Percentiles rank a stretch among this genome's conserved stretches.
These are phyloP conservation scores for Uria aalge DNA, from an alignment of 2,113 vertebrate species.

Conservation along the genomic window DNA sequence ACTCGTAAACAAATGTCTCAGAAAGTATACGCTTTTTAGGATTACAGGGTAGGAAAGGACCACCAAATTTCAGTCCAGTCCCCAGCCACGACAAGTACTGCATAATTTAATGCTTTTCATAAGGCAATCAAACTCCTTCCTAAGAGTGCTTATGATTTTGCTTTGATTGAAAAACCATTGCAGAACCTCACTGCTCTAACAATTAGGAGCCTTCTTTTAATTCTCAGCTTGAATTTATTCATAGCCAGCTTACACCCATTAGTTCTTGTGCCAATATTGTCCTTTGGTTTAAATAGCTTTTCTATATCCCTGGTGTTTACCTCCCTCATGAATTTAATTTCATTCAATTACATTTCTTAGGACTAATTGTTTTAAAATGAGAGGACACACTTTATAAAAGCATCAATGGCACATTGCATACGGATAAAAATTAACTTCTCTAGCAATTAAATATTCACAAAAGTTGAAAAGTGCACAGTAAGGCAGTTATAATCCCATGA, in stretches of 20 bases:
- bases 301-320: slow-evolving; percentile 21
- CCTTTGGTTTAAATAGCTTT: slow-evolving; percentile 40
- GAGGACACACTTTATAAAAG: slow-evolving; percentile 14
- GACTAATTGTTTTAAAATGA: slow-evolving; percentile 47
- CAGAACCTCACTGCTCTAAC: not conserved
- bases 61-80: not conserved
- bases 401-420: slow-evolving; percentile 4
- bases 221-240: slow-evolving; percentile 24
- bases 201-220: not conserved
- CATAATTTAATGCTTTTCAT: not conserved
- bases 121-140: not conserved
- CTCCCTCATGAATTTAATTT: slow-evolving; percentile 37
- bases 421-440: slow-evolving; percentile 40
- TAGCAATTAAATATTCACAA: not conserved
- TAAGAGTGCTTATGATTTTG: not conserved
- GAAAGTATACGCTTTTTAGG: rapidly evolving
- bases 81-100: not conserved
- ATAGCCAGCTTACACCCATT: slow-evolving; percentile 6
- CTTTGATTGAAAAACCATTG: not conserved
- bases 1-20: not conserved
- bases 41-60: not conserved
- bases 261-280: slow-evolving; percentile 36
- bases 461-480: not conserved
- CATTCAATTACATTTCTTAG: slow-evolving; percentile 38
- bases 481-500: not conserved